These are phyloP conservation scores for Cryptophagus acutangulus DNA, from an alignment of 2,888 invertebrate genomes.

Conservation along the genomic window DNA sequence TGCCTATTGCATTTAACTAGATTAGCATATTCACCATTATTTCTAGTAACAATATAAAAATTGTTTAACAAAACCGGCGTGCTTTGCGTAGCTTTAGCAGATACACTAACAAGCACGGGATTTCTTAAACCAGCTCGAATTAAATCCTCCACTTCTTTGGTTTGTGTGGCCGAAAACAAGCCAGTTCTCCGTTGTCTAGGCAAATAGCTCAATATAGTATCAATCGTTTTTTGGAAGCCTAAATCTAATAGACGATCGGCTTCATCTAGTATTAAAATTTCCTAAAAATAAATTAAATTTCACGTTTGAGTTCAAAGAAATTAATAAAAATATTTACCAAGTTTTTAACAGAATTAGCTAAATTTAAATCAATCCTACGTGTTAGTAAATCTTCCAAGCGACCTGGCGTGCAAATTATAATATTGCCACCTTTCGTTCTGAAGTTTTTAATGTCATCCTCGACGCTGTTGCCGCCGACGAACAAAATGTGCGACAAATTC, in stretches of 20 bases:
- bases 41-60: slow-evolving; percentile 72
- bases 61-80: slow-evolving; percentile 71
- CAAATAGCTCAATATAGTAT: slow-evolving; percentile 82
- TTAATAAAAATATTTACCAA: slow-evolving; percentile 63
- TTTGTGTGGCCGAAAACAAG: slow-evolving; percentile 98
- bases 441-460: slow-evolving; percentile 69
- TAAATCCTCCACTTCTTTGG: slow-evolving; percentile 85
- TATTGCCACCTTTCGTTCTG: slow-evolving; percentile 67
- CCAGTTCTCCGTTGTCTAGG: slow-evolving; percentile 94
- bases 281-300: slow-evolving; percentile 60
- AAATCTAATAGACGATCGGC: slow-evolving; percentile 91
- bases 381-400: slow-evolving; percentile 80
- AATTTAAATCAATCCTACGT: slow-evolving; percentile 63
- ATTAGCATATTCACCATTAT: slow-evolving; percentile 50
- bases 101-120: slow-evolving; percentile 84
- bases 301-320: too few species aligned
- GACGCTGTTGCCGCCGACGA: slow-evolving; percentile 80
- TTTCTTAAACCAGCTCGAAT: slow-evolving; percentile 91
- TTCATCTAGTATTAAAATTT: slow-evolving; percentile 91
- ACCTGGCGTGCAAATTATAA: slow-evolving; percentile 93
- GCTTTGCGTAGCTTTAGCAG: slow-evolving; percentile 74
- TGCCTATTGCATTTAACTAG: too few species aligned
- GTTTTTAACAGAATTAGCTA: slow-evolving; percentile 69
- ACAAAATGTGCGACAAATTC: slow-evolving; percentile 54
- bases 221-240: slow-evolving; percentile 81